phyloP scores from a whole-genome alignment of 2,113 vertebrate genomes.

The Lipotes vexillifer region DNA sequence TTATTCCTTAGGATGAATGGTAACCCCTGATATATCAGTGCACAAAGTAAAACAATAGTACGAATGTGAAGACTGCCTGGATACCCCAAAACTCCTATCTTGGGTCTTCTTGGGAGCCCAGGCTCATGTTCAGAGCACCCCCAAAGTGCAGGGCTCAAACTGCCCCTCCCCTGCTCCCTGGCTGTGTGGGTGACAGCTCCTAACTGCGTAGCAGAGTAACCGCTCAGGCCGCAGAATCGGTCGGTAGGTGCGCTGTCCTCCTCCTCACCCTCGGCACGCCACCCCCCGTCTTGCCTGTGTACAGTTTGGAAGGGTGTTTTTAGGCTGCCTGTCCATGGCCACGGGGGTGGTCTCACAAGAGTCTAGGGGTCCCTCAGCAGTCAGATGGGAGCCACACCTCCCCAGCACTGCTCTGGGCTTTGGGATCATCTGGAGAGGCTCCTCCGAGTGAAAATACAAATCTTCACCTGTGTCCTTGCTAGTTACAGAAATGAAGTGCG shows the following conservation, averaged over 20 bases:
- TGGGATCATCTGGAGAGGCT: background rate
- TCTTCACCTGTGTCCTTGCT: background rate
- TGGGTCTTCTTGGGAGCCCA: background rate
- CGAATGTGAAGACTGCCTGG: background rate
- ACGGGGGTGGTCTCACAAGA: background rate
- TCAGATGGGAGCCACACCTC: background rate
- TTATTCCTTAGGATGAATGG: background rate
- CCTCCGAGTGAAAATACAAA: background rate
- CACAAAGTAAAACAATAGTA: background rate
- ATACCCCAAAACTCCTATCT: no score
- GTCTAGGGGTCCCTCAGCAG: background rate
- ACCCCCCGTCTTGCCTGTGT: no score
- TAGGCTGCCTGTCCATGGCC: background rate
- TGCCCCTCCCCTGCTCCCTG: background rate
- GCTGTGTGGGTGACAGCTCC: background rate
- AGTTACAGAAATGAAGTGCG: background rate
- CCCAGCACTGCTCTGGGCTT: background rate
- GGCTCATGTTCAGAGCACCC: background rate
- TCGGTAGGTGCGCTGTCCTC: no score
- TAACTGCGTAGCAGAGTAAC: background rate
- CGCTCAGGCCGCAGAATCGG: background rate
- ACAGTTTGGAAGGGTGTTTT: background rate
- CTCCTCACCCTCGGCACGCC: fast-evolving
- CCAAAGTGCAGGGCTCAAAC: background rate
- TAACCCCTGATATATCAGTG: background rate